phyloP scores from a whole-genome alignment of 37 sponge, comb jelly and placozoan genomes.

The Beroe forskalii region DNA sequence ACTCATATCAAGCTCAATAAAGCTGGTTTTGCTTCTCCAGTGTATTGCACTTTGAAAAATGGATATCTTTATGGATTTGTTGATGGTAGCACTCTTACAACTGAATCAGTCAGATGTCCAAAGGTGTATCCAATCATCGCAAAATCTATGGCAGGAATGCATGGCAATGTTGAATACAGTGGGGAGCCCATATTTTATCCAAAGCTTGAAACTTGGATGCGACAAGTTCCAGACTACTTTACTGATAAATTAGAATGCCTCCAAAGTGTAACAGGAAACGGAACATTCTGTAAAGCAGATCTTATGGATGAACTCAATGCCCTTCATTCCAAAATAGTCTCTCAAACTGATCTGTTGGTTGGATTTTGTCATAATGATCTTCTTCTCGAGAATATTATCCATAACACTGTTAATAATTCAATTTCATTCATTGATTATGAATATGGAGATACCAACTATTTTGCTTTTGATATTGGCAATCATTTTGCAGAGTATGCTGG shows the following conservation, averaged over 20 bases:
- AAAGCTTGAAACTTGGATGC: neutral
- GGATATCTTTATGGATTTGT: constrained; percentile 66
- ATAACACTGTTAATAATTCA: constrained; percentile 66
- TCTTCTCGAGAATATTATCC: constrained; percentile 76
- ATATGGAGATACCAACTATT: constrained; percentile 85
- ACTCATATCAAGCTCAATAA: constrained; percentile 52
- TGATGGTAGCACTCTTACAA: constrained; percentile 45
- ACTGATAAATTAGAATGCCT: neutral
- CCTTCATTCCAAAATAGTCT: constrained; percentile 24
- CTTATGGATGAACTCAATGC: constrained; percentile 8
- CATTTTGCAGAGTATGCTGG: constrained; percentile 94
- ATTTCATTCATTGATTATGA: constrained; percentile 85
- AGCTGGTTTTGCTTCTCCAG: constrained; percentile 37
- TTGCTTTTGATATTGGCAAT: constrained; percentile 81
- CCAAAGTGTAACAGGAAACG: neutral
- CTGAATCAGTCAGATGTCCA: constrained; percentile 67
- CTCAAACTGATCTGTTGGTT: constrained; percentile 64
- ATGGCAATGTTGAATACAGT: constrained; percentile 48
- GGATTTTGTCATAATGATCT: constrained; percentile 93
- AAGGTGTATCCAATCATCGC: constrained; percentile 66
- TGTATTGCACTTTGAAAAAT: constrained; percentile 38
- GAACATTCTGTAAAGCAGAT: neutral
- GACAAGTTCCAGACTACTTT: constrained; percentile 34
- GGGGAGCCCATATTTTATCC: constrained; percentile 24
- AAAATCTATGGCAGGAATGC: constrained; percentile 72